Conservation (phyloP, 2,797 vertebrate species). For the Telmatherina bonti region DNA sequence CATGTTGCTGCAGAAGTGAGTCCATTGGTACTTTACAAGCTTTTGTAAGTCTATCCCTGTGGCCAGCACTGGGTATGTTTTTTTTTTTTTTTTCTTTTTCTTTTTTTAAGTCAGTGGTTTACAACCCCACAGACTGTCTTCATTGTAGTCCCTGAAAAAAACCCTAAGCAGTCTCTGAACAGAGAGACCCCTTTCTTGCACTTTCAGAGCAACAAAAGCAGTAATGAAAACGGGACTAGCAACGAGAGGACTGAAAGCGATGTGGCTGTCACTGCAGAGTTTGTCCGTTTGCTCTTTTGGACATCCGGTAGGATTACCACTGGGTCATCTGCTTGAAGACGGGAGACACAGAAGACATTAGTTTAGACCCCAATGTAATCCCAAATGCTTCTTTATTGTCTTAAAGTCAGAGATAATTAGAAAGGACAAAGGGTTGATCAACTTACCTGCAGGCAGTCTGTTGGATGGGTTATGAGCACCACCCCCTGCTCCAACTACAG, state of each 20-base stretch:
- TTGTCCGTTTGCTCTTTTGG: slow-evolving; percentile 84
- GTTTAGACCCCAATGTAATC: slow-evolving; percentile 18
- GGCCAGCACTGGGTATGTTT: slow-evolving; percentile 78
- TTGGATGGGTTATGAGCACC: slow-evolving; percentile 83
- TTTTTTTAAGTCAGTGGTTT: slow-evolving; percentile 75
- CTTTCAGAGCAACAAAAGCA: slow-evolving; percentile 80
- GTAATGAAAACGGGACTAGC: slow-evolving; percentile 77
- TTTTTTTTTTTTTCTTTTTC: slow-evolving; percentile 71
- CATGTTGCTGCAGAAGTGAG: slow-evolving; percentile 41
- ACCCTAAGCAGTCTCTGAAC: slow-evolving; percentile 39
- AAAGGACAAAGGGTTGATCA: slow-evolving; percentile 37
- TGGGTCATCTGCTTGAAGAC: slow-evolving; percentile 86
- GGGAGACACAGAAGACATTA: slow-evolving; percentile 49
- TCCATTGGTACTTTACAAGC: slow-evolving; percentile 62
- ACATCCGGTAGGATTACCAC: slow-evolving; percentile 81
- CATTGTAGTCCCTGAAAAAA: slow-evolving; percentile 71
- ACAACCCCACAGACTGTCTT: slow-evolving; percentile 75
- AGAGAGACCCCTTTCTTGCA: slow-evolving; percentile 51
- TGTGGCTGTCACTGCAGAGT: slow-evolving; percentile 70
- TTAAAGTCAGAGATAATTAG: slow-evolving; percentile 42
- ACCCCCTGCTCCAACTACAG: slow-evolving; percentile 62
- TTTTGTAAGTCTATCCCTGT: slow-evolving; percentile 64
- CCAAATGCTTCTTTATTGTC: slow-evolving; percentile 18
- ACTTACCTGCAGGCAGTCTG: slow-evolving; percentile 83
- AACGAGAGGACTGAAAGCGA: slow-evolving; percentile 75